Percentiles rank a stretch among this genome's conserved stretches.
These are phyloP conservation scores for Halcyon chelicuti DNA, from an alignment of 2,797 vertebrate genomes.

Conservation along the genomic window DNA sequence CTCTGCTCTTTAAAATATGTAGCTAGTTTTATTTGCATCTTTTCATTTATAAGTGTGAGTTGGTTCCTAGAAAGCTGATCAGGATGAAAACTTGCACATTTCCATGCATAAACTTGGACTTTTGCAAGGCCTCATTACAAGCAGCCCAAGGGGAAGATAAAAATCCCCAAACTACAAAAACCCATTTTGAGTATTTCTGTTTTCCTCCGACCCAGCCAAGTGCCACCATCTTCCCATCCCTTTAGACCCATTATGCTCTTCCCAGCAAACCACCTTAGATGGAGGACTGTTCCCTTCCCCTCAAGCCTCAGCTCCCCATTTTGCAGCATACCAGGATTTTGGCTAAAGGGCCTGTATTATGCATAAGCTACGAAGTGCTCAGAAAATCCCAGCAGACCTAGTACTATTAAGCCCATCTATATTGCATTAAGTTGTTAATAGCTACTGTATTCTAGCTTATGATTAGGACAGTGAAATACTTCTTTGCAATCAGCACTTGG, in stretches of 20 bases:
- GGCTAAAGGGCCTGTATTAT: constrained; percentile 47
- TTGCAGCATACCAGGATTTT: background rate
- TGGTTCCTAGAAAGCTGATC: constrained; percentile 15
- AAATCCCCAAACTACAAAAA: background rate
- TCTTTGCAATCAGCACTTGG: constrained; percentile 42
- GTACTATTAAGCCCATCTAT: constrained; percentile 70
- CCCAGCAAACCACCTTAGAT: background rate
- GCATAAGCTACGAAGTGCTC: constrained; percentile 41
- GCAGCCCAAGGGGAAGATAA: background rate
- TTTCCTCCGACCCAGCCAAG: background rate
- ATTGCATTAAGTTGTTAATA: constrained; percentile 70
- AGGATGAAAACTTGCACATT: background rate
- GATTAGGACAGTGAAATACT: constrained; percentile 61
- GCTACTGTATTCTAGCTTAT: constrained; percentile 35
- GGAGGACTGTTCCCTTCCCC: background rate
- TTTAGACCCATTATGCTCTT: background rate
- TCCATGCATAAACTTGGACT: background rate
- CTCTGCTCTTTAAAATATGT: background rate
- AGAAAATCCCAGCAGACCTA: constrained; percentile 61
- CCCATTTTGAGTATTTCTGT: background rate
- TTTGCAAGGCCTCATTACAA: background rate
- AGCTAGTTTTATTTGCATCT: background rate
- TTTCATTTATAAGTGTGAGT: background rate
- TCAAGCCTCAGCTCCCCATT: background rate
- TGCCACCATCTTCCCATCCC: background rate